Evolutionary conservation across 2,113 vertebrate species (phyloP).

Genomic region (Chitala chitala): DNA sequence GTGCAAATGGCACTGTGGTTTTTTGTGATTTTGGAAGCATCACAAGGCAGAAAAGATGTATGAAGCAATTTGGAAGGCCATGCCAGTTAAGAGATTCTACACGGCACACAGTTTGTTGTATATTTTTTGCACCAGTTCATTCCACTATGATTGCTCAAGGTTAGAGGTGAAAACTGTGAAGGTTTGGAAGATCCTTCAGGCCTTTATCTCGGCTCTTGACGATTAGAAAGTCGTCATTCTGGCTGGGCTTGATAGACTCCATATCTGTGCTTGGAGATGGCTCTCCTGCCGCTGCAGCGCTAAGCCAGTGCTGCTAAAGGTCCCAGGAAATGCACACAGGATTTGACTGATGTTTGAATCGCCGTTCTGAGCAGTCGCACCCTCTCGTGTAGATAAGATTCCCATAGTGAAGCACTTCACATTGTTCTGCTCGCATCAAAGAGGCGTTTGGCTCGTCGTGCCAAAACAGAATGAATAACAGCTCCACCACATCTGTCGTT

Average conservation of each 20-base stretch:
- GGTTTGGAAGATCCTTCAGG: background rate
- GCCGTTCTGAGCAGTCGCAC: background rate
- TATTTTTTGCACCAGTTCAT: slow-evolving; percentile 8
- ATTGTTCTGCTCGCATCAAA: background rate
- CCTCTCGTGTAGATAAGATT: background rate
- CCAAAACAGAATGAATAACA: background rate
- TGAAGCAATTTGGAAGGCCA: background rate
- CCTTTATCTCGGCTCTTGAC: background rate
- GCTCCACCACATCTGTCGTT: background rate
- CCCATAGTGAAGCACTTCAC: no score
- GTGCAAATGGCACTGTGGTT: background rate
- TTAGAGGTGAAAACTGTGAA: background rate
- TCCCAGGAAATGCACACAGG: background rate
- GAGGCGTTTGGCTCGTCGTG: background rate
- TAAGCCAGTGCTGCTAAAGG: background rate
- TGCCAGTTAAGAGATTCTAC: background rate
- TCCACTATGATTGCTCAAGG: background rate
- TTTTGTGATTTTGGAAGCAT: slow-evolving; percentile 38
- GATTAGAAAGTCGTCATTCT: slow-evolving; percentile 7
- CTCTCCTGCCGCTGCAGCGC: background rate
- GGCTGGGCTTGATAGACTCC: background rate
- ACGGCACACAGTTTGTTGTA: background rate
- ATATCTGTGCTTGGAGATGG: background rate
- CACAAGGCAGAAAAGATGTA: slow-evolving; percentile 18
- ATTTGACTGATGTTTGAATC: slow-evolving; percentile 11